Base-by-base conservation (phyloP, 1,140 invertebrate species). In the Habropoda laboriosa region DNA sequence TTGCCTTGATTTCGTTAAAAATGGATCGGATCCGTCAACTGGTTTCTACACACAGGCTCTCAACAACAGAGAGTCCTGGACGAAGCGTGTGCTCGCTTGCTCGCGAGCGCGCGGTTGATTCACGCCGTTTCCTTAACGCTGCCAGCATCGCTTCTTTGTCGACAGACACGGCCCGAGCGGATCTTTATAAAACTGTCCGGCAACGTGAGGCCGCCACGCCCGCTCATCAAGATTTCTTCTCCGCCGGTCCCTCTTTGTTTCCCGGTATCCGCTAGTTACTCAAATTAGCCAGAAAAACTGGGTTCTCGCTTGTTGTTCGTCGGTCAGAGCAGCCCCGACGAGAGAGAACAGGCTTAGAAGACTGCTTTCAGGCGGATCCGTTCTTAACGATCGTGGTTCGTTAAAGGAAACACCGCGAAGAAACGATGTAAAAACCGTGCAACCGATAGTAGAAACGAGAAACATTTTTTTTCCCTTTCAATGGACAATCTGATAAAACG, bases 221-320 rank as follows among this genome's bases (percentile, higher is more conserved):
- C 81, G 81, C 83, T 88, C 82, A 83, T 89, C 80, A 83, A 86
- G 82, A 55, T 63, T 68, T 77, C 82, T 85, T 57, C 72, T 57
- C 49, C 42, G 51, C 78, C 83, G 84, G 85, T 51, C 67, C 51
- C 60, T 53, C 89, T 90, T 91, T 91, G 88, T 90, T 88, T 87
- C 87, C 83, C 57, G 78, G 80, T 80, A 82, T 68, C 87, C 90
- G 89, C 90, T 91, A 87, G 88, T 90, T 91, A 91, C 84, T 89
- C 89, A 91, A 91, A 91, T 91, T 90, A 90, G 80, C 80, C 80
- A 85, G 86, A 91, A 90, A 92, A 91, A 89, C 85, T 78, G 57
- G 76, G 42, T 45, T 60, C 66, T 71, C 75, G 27, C 30, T 32
- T 10, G 27, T 40, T 70, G 32, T 60, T 80, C 55, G 42, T 42